Evolutionary conservation across 1,140 invertebrate genomes (phyloP).

Genomic region (Aradophagus sp.): DNA sequence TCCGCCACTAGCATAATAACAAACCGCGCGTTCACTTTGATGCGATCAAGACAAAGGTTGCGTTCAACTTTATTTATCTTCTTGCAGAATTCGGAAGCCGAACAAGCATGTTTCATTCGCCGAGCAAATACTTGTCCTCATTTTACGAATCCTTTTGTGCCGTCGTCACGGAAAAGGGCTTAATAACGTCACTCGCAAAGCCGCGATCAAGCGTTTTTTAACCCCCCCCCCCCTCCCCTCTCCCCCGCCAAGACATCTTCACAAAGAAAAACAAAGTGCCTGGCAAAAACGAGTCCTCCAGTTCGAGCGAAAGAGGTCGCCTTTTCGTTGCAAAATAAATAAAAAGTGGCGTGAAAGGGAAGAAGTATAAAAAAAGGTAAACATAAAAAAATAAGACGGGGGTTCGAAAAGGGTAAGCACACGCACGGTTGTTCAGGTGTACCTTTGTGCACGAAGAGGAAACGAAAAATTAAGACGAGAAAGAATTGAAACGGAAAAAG

Average conservation of each 20-base stretch:
- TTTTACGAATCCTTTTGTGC: slow-evolving; percentile 46
- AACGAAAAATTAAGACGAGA: slow-evolving; percentile 23
- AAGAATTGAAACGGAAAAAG: background rate
- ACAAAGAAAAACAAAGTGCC: slow-evolving; percentile 9
- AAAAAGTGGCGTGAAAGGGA: background rate
- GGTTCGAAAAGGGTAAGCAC: background rate
- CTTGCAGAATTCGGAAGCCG: slow-evolving; percentile 36
- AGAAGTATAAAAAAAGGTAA: too few relatives aligned
- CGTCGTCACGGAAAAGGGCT: slow-evolving; percentile 59
- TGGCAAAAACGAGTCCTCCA: background rate
- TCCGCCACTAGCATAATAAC: too few relatives aligned
- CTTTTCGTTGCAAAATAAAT: background rate
- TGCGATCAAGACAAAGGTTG: too few relatives aligned
- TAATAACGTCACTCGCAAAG: slow-evolving; percentile 71
- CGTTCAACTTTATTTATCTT: slow-evolving; percentile 45
- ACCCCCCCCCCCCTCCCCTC: too few relatives aligned
- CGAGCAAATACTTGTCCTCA: slow-evolving; percentile 49
- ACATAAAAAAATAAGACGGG: too few relatives aligned
- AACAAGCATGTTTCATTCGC: slow-evolving; percentile 40
- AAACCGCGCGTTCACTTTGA: too few relatives aligned
- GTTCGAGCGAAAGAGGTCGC: background rate
- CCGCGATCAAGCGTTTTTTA: slow-evolving; percentile 64
- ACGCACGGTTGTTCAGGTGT: too few relatives aligned
- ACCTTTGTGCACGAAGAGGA: slow-evolving; percentile 1
- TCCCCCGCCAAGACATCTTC: slow-evolving; percentile 56